Percentiles rank a stretch among this genome's conserved stretches.
Conservation (phyloP, 2,888 invertebrate genomes). For the Cylindroiulus punctatus region DNA sequence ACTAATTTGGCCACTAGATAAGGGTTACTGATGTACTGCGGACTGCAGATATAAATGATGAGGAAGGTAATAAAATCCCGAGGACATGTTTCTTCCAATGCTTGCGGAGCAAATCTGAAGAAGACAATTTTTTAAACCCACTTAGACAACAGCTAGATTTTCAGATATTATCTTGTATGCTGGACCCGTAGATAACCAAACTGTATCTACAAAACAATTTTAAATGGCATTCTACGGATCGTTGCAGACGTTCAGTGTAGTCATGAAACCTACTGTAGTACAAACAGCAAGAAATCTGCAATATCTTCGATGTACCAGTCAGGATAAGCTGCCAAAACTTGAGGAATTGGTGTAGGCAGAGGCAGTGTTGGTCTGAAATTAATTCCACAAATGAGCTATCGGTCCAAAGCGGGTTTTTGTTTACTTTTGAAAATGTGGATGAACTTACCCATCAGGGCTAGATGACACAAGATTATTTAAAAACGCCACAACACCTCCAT, state of each 20-base stretch:
- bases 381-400: neutral
- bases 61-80: slow-evolving; percentile 88
- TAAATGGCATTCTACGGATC: neutral
- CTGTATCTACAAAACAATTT: neutral
- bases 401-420: neutral
- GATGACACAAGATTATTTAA: slow-evolving; percentile 69
- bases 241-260: slow-evolving; percentile 62
- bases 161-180: too few species aligned
- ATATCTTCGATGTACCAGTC: slow-evolving; percentile 98
- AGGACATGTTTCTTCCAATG: slow-evolving; percentile 80
- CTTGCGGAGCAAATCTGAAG: slow-evolving; percentile 78
- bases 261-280: slow-evolving; percentile 79
- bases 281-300: slow-evolving; percentile 93
- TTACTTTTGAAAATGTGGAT: neutral
- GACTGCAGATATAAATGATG: slow-evolving; percentile 87
- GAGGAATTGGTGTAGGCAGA: slow-evolving; percentile 72
- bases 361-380: slow-evolving; percentile 67
- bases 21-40: slow-evolving; percentile 92
- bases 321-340: slow-evolving; percentile 87
- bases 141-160: neutral
- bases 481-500: slow-evolving; percentile 84
- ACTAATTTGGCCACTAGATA: slow-evolving; percentile 96
- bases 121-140: slow-evolving; percentile 45
- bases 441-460: slow-evolving; percentile 62
- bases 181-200: neutral